Evolutionary conservation across 2,113 vertebrate genomes (phyloP), one percentile per base, ranked within the genome.

Genomic region (Amphiprion ocellaris): DNA sequence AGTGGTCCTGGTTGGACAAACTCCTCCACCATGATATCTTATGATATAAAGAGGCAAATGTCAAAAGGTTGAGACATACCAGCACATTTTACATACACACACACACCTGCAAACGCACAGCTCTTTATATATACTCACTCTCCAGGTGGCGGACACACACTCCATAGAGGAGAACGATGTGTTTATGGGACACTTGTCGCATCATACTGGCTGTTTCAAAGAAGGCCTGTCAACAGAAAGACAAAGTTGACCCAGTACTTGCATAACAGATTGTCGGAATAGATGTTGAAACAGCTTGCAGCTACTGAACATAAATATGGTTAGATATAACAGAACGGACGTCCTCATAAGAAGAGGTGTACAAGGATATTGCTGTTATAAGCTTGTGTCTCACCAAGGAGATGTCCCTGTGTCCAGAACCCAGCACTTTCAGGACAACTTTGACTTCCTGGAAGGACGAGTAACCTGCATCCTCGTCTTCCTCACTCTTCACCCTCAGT

Each of bases 191-290:
- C 72, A 99, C 96, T 72, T 99, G 97, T 10, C 97, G 94, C 98
- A 99, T 99, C 96, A 97, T 97, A 84, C 97, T 99, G 61, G 98
- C 98, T 0, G 98, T 97, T 92, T 99, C 98, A 39, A 99, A 99
- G 89, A 99, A 99, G 0, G 97, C 97, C 98, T 99, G 89, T 21
- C 23, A 63, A 77, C 10, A 68, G 23, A 63, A 67, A 64, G 28
- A 79, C n/a, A 85, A 63, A 76, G 23, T 54, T 11, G 15, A 53
- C 0, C 54, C 1, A 60, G 12, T 1, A 44, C 1, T 41, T 2
- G 46, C 1, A 49, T 10, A 61, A 9, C 33, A 73, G 16, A 21
- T 4, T 17, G 5, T 37, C 17, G 10, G 19, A 23, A 14, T 17
- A n/a, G 16, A 47, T 54, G 52, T 56, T 33, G 19, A 62, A 33